Evolutionary conservation across 2,888 invertebrate genomes (phyloP), one percentile per base, ranked within the genome.

Genomic region (Hoplodrina ambigua): DNA sequence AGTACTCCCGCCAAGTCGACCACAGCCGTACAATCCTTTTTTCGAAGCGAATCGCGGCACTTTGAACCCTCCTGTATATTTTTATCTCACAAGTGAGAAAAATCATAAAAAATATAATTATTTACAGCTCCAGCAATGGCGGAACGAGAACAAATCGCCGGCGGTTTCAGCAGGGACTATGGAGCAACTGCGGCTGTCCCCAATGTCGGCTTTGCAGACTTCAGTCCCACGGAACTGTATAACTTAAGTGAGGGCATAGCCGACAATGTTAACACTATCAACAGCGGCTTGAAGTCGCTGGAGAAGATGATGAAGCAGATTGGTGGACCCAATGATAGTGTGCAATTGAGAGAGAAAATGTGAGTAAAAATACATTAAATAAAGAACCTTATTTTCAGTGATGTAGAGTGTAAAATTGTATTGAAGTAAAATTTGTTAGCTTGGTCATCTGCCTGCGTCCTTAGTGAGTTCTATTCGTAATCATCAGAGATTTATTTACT

Each of bases 191-290:
- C 96, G 2, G 94, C 96, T 46, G 96, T 97, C 75, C 97, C 98
- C 75, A 96, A 97, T 58, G 97, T 98, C 33, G 97, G 97, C 58
- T 97, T 97, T 79, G 96, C 97, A 11, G 97, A 97, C 75, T 97
- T 97, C 88, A 97, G 97, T 85, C 97, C 97, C 4, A 97, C 97
- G 2, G 98, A 98, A 91, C 96, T 98, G 77, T 97, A 97, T 90
- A 97, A 97, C 87, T 93, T 98, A 58, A 98, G 97, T 88, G 98
- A 98, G 90, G 97, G 97, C 86, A 97, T 98, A 72, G 98, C 97
- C 0, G 97, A 98, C 67, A 98, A 98, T 91, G 97, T 98, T 65
- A 97, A 97, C 87, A 97, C 97, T 0, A 97, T 98, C 62, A 98
- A 98, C 87, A 96, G 97, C 56, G 97, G 97, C 77, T 96, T 97